Evolutionary conservation across 2,797 vertebrate genomes (phyloP).

Genomic region (Ctenopoma kingsleyae): DNA sequence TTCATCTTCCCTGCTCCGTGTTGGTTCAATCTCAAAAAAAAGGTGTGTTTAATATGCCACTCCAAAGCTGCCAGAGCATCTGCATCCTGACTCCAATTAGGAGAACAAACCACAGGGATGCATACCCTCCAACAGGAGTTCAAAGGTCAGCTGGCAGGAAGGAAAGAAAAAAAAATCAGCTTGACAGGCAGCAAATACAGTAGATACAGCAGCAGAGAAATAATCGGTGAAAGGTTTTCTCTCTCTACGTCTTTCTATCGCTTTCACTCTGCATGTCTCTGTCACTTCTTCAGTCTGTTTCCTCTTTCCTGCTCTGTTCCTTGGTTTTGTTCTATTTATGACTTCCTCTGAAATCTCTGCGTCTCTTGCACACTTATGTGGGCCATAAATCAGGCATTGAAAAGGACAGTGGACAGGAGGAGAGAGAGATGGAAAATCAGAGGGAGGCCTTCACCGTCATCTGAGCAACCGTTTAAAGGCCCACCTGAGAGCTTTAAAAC

Average conservation of each 20-base stretch:
- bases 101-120: conserved; percentile 77
- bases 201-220: conserved; percentile 53
- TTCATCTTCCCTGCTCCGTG: conserved; percentile 25
- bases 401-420: conserved; percentile 89
- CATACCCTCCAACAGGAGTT: conserved; percentile 69
- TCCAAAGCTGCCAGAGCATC: conserved; percentile 72
- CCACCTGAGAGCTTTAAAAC: conserved; percentile 90
- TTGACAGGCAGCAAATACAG: conserved; percentile 60
- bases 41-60: conserved; percentile 26
- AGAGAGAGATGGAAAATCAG: conserved; percentile 83
- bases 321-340: conserved; percentile 84
- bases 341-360: conserved; percentile 85
- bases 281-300: conserved; percentile 75
- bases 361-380: conserved; percentile 84
- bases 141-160: conserved; percentile 79
- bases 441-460: conserved; percentile 83
- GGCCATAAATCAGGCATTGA: conserved; percentile 89
- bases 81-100: conserved; percentile 84
- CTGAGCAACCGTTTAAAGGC: conserved; percentile 88
- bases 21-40: conserved; percentile 47
- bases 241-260: conserved; percentile 18
- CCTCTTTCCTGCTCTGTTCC: conserved; percentile 73
- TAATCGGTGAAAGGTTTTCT: conserved; percentile 53
- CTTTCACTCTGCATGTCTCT: conserved; percentile 61
- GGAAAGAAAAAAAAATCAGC: conserved; percentile 50